phyloP scores from a whole-genome alignment of 2,797 vertebrate species.

The Hypotaenidia okinawae region DNA sequence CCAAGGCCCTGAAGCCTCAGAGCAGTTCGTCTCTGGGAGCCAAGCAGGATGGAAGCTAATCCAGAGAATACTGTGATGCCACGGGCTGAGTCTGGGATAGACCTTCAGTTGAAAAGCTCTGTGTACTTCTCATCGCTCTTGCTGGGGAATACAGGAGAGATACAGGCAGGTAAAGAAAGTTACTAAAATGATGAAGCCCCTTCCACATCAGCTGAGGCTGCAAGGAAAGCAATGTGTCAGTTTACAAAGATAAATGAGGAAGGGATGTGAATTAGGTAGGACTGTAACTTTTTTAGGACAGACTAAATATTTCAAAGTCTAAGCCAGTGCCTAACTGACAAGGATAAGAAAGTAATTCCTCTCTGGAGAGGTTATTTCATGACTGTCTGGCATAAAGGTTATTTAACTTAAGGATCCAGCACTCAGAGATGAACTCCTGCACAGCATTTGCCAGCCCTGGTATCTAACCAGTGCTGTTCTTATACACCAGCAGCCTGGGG shows the following conservation, averaged over 20 bases:
- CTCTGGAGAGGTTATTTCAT: slow-evolving; percentile 2
- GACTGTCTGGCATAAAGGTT: background rate
- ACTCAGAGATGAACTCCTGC: background rate
- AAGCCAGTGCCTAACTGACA: background rate
- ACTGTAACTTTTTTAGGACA: background rate
- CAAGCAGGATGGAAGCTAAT: background rate
- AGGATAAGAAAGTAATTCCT: slow-evolving; percentile 18
- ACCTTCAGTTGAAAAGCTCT: background rate
- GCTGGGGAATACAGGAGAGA: background rate
- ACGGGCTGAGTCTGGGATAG: background rate
- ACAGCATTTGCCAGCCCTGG: background rate
- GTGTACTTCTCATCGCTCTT: background rate
- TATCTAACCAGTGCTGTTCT: background rate
- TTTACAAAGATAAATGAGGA: background rate
- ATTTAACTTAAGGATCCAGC: background rate
- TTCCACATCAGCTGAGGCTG: background rate
- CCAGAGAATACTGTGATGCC: background rate
- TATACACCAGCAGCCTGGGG: background rate
- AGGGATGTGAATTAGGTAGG: background rate
- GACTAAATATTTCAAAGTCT: background rate
- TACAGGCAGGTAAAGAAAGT: background rate
- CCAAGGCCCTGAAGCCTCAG: background rate
- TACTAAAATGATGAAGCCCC: background rate
- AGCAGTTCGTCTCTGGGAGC: background rate
- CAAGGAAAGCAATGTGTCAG: background rate